These are phyloP conservation scores for Psilopogon haemacephalus DNA, from an alignment of 2,113 vertebrate genomes.

Conservation along the genomic window DNA sequence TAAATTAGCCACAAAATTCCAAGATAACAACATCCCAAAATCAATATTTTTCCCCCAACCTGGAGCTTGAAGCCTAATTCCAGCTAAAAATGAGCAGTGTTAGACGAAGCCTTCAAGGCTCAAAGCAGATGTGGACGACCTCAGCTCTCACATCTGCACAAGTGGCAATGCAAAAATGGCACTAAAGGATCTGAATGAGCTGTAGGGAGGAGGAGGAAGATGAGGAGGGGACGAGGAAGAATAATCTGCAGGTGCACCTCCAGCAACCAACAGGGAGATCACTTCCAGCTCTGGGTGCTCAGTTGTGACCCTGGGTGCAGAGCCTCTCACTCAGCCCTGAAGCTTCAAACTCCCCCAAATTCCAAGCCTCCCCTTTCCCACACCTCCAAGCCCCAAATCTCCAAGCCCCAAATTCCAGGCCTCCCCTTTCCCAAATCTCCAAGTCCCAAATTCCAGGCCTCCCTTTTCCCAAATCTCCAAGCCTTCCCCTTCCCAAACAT, in stretches of 20 bases:
- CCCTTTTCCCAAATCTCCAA: too few relatives aligned
- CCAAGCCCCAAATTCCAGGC: too few relatives aligned
- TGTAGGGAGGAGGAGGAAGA: not conserved
- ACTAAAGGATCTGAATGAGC: not conserved
- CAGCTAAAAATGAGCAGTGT: not conserved
- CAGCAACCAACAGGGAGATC: not conserved
- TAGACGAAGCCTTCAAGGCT: not conserved
- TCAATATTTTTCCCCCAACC: fast-evolving
- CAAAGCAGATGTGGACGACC: not conserved
- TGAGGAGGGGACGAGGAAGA: not conserved
- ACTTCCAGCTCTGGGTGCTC: not conserved
- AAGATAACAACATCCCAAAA: fast-evolving
- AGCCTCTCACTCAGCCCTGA: fast-evolving
- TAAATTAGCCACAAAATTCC: not conserved
- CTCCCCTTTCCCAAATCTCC: too few relatives aligned
- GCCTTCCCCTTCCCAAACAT: too few relatives aligned
- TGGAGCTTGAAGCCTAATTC: not conserved
- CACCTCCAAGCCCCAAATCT: too few relatives aligned
- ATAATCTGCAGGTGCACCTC: not conserved
- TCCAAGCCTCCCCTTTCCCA: too few relatives aligned
- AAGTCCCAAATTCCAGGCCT: too few relatives aligned
- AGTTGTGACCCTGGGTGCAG: not conserved
- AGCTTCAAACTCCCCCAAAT: not conserved
- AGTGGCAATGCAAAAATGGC: not conserved
- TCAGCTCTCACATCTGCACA: not conserved